These are phyloP conservation scores for Acipenser oxyrinchus DNA, from an alignment of 2,797 vertebrate genomes.

Conservation along the genomic window DNA sequence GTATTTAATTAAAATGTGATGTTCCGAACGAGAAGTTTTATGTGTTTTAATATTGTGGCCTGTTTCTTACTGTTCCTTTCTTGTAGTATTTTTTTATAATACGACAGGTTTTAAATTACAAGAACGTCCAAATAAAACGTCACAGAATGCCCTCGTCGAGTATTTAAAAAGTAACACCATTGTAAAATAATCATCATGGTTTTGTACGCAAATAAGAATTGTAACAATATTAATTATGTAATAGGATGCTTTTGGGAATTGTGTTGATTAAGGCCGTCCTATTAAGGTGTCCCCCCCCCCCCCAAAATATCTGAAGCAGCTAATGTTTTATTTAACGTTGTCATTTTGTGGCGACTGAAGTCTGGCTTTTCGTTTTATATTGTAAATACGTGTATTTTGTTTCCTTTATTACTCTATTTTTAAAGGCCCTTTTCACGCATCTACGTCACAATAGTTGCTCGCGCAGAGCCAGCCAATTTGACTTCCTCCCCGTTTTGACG, in stretches of 20 bases:
- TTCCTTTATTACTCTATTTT: background rate
- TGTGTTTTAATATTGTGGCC: background rate
- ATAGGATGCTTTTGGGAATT: no score
- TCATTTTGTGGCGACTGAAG: slow-evolving; percentile 8
- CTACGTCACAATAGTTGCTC: slow-evolving; percentile 12
- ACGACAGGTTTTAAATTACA: no score
- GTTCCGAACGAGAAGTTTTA: background rate
- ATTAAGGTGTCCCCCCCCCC: background rate
- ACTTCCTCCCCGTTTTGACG: slow-evolving; percentile 13
- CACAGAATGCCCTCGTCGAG: no score
- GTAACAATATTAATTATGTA: no score
- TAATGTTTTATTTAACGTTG: background rate
- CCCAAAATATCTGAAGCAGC: background rate
- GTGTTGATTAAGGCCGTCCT: no score
- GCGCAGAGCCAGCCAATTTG: background rate
- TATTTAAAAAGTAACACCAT: no score
- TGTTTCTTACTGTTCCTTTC: background rate
- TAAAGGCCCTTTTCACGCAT: slow-evolving; percentile 13
- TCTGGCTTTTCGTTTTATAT: slow-evolving; percentile 1
- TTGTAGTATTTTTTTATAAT: no score
- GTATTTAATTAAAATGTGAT: background rate
- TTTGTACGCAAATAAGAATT: no score
- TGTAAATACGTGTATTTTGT: background rate
- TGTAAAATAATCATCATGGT: no score
- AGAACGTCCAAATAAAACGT: no score